These are phyloP conservation scores for Agonum fuliginosum DNA, from an alignment of 2,888 invertebrate species.

Conservation along the genomic window DNA sequence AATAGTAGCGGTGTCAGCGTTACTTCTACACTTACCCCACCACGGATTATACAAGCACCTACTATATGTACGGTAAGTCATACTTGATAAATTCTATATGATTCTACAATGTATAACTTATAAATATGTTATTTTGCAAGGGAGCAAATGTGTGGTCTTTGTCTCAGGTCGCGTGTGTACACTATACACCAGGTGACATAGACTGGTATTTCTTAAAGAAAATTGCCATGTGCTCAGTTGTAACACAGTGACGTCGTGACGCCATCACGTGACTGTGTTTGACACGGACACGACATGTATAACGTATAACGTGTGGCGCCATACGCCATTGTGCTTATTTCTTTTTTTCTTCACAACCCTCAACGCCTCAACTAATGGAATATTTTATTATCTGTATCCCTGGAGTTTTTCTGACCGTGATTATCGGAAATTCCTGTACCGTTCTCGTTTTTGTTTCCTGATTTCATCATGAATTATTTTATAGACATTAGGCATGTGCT, in stretches of 20 bases:
- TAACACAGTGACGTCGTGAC: conserved; percentile 35
- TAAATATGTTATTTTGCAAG: conserved; percentile 55
- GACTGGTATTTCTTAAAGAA: conserved; percentile 70
- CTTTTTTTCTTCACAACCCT: conserved; percentile 6
- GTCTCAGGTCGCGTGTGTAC: conserved; percentile 16
- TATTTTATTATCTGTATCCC: conserved; percentile 42
- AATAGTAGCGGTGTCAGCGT: conserved; percentile 36
- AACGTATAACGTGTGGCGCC: conserved; percentile 2
- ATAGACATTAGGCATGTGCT: too few species aligned
- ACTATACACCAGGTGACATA: conserved; percentile 69
- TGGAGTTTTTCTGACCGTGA: conserved; percentile 46
- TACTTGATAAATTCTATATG: conserved; percentile 32
- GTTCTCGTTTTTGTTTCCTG: conserved; percentile 22
- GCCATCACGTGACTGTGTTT: too few species aligned
- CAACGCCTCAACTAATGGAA: conserved; percentile 37
- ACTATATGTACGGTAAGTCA: conserved; percentile 72
- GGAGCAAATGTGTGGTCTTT: conserved; percentile 52
- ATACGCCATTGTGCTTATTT: neutral
- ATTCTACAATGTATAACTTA: too few species aligned
- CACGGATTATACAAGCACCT: conserved; percentile 69
- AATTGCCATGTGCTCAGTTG: conserved; percentile 67
- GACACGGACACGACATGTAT: too few species aligned
- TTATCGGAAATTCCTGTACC: conserved; percentile 44
- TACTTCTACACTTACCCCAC: conserved; percentile 53
- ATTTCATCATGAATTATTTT: conserved; percentile 51